Percentiles rank a stretch among this genome's conserved stretches.
phyloP scores from a whole-genome alignment of 1,140 invertebrate species.

The Muscidifurax raptorellus region DNA sequence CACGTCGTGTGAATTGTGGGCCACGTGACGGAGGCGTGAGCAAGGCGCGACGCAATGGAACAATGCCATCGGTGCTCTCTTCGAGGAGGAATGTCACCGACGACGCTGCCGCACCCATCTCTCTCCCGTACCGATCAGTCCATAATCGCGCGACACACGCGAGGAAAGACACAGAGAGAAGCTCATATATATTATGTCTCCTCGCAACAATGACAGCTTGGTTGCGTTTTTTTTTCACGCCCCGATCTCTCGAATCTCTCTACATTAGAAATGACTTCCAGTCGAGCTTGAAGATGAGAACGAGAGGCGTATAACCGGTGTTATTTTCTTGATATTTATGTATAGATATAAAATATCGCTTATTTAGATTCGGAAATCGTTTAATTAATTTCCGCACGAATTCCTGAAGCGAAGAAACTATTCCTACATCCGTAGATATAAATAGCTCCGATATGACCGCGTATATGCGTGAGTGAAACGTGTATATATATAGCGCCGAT shows the following conservation, averaged over 20 bases:
- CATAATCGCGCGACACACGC: constrained; percentile 40
- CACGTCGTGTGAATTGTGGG: constrained; percentile 75
- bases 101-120: constrained; percentile 71
- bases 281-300: not conserved
- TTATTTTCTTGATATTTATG: not conserved
- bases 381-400: too few species aligned
- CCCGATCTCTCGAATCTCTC: not conserved
- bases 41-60: constrained; percentile 74
- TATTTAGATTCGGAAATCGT: not conserved
- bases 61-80: constrained; percentile 74
- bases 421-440: too few species aligned
- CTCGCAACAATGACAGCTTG: constrained; percentile 17
- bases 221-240: not conserved
- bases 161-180: not conserved
- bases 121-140: constrained; percentile 52
- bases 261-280: not conserved
- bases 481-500: too few species aligned
- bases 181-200: not conserved
- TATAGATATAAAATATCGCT: not conserved
- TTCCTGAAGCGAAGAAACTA: too few species aligned
- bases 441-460: too few species aligned
- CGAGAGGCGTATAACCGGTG: not conserved
- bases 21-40: constrained; percentile 75
- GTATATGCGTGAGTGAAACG: too few species aligned
- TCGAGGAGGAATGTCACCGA: constrained; percentile 72